Evolutionary conservation across 2,888 invertebrate genomes (phyloP).

Genomic region (Atrina japonica): DNA sequence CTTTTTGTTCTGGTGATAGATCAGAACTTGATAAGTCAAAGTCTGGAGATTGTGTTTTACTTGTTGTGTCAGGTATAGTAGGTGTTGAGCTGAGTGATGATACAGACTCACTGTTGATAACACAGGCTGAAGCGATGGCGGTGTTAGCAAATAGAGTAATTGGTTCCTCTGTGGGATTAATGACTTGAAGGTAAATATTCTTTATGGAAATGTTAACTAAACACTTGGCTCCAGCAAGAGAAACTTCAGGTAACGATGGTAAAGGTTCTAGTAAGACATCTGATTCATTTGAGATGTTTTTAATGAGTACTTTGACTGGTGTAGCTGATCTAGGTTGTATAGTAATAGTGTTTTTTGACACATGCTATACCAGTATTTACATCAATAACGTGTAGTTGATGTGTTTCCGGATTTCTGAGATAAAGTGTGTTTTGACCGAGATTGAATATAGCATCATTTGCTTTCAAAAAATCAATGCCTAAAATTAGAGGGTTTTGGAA

Average conservation of each 20-base stretch:
- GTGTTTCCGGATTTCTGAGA: not conserved
- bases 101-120: not conserved
- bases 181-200: slow-evolving; percentile 3
- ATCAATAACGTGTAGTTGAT: not conserved
- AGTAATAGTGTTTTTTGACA: not conserved
- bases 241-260: not conserved
- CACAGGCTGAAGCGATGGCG: slow-evolving; percentile 5
- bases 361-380: not conserved
- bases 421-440: not conserved
- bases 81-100: slow-evolving; percentile 1
- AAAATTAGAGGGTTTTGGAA: slow-evolving; percentile 19
- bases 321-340: not conserved
- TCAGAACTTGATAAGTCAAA: slow-evolving; percentile 26
- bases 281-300: slow-evolving; percentile 1
- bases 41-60: too few species aligned
- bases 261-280: slow-evolving; percentile 1
- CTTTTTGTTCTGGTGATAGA: slow-evolving; percentile 16
- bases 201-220: slow-evolving; percentile 5
- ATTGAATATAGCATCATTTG: too few species aligned
- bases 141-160: not conserved
- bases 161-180: slow-evolving; percentile 1
- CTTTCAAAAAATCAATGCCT: slow-evolving; percentile 15
- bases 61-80: too few species aligned
- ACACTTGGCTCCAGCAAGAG: slow-evolving; percentile 14
- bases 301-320: slow-evolving; percentile 2